Base-by-base conservation (phyloP, 2,797 vertebrate species). In the Gadopsis marmoratus region DNA sequence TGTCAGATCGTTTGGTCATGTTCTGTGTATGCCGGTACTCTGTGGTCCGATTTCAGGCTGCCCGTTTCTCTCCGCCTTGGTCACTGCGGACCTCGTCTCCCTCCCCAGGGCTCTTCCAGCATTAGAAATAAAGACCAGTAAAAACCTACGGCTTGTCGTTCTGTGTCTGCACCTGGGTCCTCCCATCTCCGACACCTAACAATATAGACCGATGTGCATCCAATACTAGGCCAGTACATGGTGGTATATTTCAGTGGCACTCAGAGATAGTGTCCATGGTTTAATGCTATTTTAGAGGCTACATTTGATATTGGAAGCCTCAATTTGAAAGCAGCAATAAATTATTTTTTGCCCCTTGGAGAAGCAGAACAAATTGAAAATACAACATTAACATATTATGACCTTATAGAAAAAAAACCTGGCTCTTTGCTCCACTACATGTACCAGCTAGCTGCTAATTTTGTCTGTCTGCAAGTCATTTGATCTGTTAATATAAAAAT, bases 301-400 rank as follows among this genome's bases (percentile, higher is more conserved):
- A 33, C 26, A 58, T 33, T 45, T 56, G 35, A 56, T 56, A 37
- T 68, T 55, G 6, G 9, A 39, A 53, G 51, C 53, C 56, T 70
- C 67, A 45, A 56, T 14, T 31, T 69, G 50, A 48, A 59, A 71
- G 31, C 55, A 70, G 31, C 43, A 31, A 31, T 43, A n/a, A 4
- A 50, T 43, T 1, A 11, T 62, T 47, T 63, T 64, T 31, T 47
- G 16, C 29, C 16, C 21, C 10, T 47, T 64, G 43, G 10, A 26
- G 26, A 9, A 21, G 9, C 14, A 4, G 13, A 33, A 37, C 58
- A 65, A 50, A 31, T 7, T 51, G 12, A 35, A 23, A 23, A 66
- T 5, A n/a, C n/a, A n/a, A 33, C 5, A 47, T 5, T 11, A 29
- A 5, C 10, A 17, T 23, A 64, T 21, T 48, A 65, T 65, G 17